phyloP scores from a whole-genome alignment of 2,888 invertebrate genomes.

The Unio delphinus region DNA sequence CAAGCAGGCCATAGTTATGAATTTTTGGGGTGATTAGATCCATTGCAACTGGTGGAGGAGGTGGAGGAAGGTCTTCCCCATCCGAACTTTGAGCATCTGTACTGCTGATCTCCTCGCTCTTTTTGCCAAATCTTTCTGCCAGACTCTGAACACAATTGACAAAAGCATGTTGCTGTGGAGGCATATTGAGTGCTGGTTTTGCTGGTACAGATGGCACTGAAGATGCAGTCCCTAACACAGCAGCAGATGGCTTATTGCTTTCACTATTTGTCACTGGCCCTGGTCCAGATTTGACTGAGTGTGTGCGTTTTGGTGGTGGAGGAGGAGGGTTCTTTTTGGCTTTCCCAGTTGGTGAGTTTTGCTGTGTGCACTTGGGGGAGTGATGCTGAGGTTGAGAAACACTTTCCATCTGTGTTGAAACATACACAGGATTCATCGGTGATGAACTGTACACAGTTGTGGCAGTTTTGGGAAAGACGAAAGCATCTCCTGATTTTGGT shows the following conservation, averaged over 20 bases:
- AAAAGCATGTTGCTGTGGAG: conserved; percentile 64
- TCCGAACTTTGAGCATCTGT: conserved; percentile 59
- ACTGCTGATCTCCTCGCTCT: conserved; percentile 55
- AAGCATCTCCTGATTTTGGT: conserved; percentile 33
- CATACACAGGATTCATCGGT: conserved; percentile 32
- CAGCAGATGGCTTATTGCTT: background rate
- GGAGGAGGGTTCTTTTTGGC: conserved; percentile 69
- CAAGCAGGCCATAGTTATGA: conserved; percentile 63
- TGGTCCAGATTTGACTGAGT: conserved; percentile 64
- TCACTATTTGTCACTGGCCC: conserved; percentile 3
- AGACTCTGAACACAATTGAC: conserved; percentile 69
- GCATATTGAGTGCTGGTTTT: conserved; percentile 38
- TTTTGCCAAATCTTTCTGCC: conserved; percentile 63
- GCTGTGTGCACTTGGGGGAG: conserved; percentile 38
- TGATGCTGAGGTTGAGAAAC: conserved; percentile 29
- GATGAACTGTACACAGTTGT: conserved; percentile 29
- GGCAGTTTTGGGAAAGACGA: conserved; percentile 13
- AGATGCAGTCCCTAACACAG: conserved; percentile 19
- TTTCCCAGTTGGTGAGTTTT: conserved; percentile 35
- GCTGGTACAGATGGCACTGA: conserved; percentile 31
- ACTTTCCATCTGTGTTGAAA: conserved; percentile 42
- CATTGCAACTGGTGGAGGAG: conserved; percentile 66
- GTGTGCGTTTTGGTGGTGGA: conserved; percentile 73
- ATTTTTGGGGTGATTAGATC: conserved; percentile 66
- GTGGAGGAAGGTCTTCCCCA: conserved; percentile 66